These are phyloP conservation scores for Lasioglossum calceatum DNA, from an alignment of 2,888 invertebrate genomes.

Conservation along the genomic window DNA sequence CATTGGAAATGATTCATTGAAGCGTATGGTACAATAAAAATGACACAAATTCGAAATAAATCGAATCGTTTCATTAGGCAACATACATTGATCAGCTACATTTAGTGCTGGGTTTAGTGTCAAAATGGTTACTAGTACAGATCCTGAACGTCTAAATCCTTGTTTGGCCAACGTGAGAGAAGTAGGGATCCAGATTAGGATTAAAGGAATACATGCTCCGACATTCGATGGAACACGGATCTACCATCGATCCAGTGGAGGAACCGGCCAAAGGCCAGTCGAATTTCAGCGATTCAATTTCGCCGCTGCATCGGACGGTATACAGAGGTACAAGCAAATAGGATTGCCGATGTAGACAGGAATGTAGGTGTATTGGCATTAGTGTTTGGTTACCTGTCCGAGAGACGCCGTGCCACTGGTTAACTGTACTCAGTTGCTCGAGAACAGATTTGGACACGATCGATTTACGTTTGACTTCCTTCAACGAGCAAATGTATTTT, in stretches of 20 bases:
- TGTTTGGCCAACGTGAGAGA: background rate
- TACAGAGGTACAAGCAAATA: constrained; percentile 6
- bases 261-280: background rate
- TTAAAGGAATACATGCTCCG: background rate
- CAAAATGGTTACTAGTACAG: background rate
- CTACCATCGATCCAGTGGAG: background rate
- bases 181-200: background rate
- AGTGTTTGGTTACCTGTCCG: constrained; percentile 7
- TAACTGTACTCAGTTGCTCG: background rate
- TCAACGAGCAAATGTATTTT: background rate
- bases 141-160: background rate
- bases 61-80: background rate
- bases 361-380: constrained; percentile 31
- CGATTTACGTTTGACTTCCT: background rate
- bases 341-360: constrained; percentile 9
- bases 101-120: background rate
- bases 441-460: background rate
- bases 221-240: background rate
- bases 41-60: background rate
- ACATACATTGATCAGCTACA: background rate
- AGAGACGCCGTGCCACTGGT: background rate
- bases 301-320: background rate
- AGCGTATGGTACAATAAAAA: background rate
- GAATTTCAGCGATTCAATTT: background rate
- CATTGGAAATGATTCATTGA: too few species aligned